Conservation (phyloP, 2,113 vertebrate species). For the Gasterosteus aculeatus region DNA sequence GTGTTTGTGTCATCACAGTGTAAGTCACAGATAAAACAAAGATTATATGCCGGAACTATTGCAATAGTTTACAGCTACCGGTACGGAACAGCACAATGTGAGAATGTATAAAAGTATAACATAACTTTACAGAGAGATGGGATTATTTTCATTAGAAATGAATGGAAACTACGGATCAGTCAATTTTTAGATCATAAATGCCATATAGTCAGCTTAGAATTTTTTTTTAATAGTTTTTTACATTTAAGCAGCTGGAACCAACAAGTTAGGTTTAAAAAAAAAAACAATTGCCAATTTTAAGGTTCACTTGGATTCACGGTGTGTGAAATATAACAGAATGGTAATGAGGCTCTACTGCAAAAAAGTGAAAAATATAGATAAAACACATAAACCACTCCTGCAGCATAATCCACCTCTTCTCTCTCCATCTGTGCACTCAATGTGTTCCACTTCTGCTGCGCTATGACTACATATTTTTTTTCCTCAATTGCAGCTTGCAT, state of each 20-base stretch:
- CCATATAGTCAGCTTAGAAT: neutral
- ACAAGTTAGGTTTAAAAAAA: neutral
- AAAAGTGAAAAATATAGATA: neutral
- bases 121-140: neutral
- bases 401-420: neutral
- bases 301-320: neutral
- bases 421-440: neutral
- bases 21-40: neutral
- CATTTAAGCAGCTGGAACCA: neutral
- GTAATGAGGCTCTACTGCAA: neutral
- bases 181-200: neutral
- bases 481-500: neutral
- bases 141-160: neutral
- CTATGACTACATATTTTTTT: neutral
- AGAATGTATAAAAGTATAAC: neutral
- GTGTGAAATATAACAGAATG: neutral
- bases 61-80: neutral
- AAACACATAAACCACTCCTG: neutral
- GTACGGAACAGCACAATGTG: neutral
- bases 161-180: neutral
- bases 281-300: neutral
- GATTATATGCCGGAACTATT: neutral
- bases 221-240: neutral
- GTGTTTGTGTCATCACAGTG: constrained; percentile 3
- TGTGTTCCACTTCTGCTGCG: neutral